Percentiles rank a stretch among this genome's conserved stretches.
These are phyloP conservation scores for Alectoris magna DNA, from an alignment of 2,797 vertebrate species.

Conservation along the genomic window DNA sequence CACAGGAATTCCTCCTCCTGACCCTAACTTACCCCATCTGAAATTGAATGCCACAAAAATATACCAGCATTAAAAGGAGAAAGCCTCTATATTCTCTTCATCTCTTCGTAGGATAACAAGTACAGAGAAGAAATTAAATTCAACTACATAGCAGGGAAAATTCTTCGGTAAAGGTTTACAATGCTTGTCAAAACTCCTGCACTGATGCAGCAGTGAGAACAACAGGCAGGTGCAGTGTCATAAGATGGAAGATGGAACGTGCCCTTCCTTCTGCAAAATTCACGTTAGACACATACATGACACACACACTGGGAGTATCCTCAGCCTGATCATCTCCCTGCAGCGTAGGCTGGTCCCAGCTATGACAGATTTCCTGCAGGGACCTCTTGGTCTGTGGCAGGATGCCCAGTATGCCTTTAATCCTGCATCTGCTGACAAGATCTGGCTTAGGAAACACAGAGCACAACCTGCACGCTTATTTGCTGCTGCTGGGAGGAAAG, in stretches of 20 bases:
- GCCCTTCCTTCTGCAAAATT: background rate
- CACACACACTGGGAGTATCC: background rate
- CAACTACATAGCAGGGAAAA: background rate
- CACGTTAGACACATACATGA: background rate
- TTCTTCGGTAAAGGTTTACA: background rate
- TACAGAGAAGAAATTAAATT: background rate
- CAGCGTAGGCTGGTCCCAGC: background rate
- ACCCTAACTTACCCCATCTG: background rate
- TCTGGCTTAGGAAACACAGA: background rate
- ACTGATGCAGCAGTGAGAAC: too few relatives aligned
- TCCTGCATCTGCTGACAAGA: background rate
- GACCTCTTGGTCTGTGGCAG: background rate
- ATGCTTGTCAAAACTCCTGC: too few relatives aligned
- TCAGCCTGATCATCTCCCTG: background rate
- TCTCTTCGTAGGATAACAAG: background rate
- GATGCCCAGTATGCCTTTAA: background rate
- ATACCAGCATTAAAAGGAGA: background rate
- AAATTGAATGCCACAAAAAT: background rate
- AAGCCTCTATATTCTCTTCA: background rate
- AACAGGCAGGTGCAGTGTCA: background rate
- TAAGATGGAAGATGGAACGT: background rate
- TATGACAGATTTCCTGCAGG: background rate
- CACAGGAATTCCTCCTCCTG: background rate
- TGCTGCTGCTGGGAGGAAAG: background rate
- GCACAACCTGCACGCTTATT: background rate